Conservation (phyloP, 2,888 invertebrate species). For the Brachyptera risi region DNA sequence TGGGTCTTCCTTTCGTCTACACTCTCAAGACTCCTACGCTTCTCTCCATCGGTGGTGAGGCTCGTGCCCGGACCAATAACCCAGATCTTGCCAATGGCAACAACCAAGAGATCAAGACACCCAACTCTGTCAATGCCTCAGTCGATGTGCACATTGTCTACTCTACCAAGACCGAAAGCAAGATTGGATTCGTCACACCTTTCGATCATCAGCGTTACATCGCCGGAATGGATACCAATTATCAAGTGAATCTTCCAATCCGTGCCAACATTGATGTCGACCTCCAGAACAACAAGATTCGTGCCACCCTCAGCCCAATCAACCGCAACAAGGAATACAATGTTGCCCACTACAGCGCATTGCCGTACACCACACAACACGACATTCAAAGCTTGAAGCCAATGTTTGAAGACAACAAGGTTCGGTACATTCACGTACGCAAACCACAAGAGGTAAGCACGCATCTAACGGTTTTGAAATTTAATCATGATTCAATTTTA, state of each 20-base stretch:
- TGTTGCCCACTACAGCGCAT: slow-evolving; percentile 55
- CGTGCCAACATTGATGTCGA: slow-evolving; percentile 48
- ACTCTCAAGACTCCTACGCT: slow-evolving; percentile 57
- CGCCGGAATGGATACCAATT: slow-evolving; percentile 57
- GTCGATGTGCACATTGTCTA: slow-evolving; percentile 51
- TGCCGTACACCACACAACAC: slow-evolving; percentile 60
- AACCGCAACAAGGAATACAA: slow-evolving; percentile 50
- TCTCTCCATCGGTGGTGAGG: slow-evolving; percentile 50
- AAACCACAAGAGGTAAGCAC: slow-evolving; percentile 34
- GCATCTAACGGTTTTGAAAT: too few species aligned
- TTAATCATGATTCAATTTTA: too few species aligned
- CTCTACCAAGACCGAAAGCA: slow-evolving; percentile 55
- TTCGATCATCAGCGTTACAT: slow-evolving; percentile 54
- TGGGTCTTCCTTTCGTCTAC: slow-evolving; percentile 65
- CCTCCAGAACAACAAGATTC: slow-evolving; percentile 46
- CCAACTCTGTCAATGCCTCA: slow-evolving; percentile 45
- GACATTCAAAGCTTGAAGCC: slow-evolving; percentile 54
- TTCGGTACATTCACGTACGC: slow-evolving; percentile 33
- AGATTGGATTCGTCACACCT: slow-evolving; percentile 61
- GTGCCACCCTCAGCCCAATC: slow-evolving; percentile 50
- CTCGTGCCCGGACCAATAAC: slow-evolving; percentile 47
- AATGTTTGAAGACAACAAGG: slow-evolving; percentile 45
- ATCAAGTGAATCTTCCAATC: slow-evolving; percentile 56
- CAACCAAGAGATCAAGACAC: slow-evolving; percentile 36
- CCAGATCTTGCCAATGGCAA: slow-evolving; percentile 38